Base-by-base conservation (phyloP, 2,888 invertebrate species). In the Phorcus lineatus region DNA sequence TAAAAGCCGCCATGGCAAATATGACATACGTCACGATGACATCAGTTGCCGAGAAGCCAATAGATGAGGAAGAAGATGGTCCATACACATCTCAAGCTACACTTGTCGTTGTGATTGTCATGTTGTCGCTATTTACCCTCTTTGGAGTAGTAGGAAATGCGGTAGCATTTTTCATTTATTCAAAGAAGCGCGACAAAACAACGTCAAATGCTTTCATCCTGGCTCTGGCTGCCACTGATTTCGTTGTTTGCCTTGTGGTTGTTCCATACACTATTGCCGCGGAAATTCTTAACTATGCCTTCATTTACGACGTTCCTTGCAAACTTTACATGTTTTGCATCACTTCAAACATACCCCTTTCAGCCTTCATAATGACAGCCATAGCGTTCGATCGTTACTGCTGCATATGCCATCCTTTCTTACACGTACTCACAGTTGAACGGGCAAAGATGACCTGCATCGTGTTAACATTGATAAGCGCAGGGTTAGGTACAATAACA, bases 361-460 rank as follows among this genome's bases (percentile, higher is more conserved):
- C 91, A 0, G 90, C 91, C 2, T 87, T 91, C 62, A 89, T 92
- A 67, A 92, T 92, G 90, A 89, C 88, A 19, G 91, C 86, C 11
- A 91, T 91, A 22, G 91, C 90, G 31, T 82, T 90, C 3, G 91
- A 92, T 79, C 84, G 92, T 13, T 92, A 91, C 83, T 84, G 91
- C 53, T 91, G 91, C 85, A 92, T 92, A 74, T 92, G 91, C 77
- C 91, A 91, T 74, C 92, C 92, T 3, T 91, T 92, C 75, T 84
- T 89, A 28, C 90, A 88, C 40, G 83, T 88, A 13, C 82, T 92
- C 53, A 91, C 86, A 40, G 84, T 88, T 13, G 82, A 84, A 62
- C 77, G 89, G 19, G 89, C 90, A 4, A 86, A 88, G 79, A 57
- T 85, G n/a, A 77, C 85, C 16, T 85, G 88, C 2, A 47, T 87